Base-by-base conservation (phyloP, 35 echinoderm and acorn worm species). In the Heliocidaris erythrogramma region DNA sequence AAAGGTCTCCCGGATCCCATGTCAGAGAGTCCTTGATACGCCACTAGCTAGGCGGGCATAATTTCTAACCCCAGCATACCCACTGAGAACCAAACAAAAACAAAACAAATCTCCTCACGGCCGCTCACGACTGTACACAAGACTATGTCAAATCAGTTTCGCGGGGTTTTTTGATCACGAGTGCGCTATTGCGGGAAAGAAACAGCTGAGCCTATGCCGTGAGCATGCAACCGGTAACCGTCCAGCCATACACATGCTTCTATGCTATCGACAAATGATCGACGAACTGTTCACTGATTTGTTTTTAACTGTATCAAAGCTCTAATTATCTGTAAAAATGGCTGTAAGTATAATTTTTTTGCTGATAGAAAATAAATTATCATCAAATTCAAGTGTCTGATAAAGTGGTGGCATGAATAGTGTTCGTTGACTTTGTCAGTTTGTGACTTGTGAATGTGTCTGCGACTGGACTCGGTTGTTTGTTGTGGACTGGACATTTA, bases 101-200 rank as follows among this genome's bases (percentile, higher is more conserved):
- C n/a, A 42, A 42, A 42, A 42, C 35, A 42, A 1, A 42, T 69
- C 60, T 42, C 35, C 35, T 42, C 35, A 42, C n/a, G n/a, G n/a
- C 21, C 2, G 9, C 18, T 61, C 17, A 6, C 8, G 49, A 8
- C 49, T 52, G 49, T 52, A 52, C 12, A 13, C 49, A 13, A 52
- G 49, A 52, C 49, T 52, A 52, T 10, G 7, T 17, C 16, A 21
- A 5, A 21, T 24, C 60, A 59, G 47, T 88, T 96, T 96, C 95
- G 90, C 95, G 95, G 86, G 95, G 60, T 89, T 96, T 42, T 96
- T 94, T 56, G 95, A 96, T 96, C 95, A 96, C 95, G 95, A 60
- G 95, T 96, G 49, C 31, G 18, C 90, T 69, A 48, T 49, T 92
- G 90, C 90, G 90, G 90, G 90, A 92, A 92, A 92, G 90, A 92